Base-by-base conservation (phyloP, 2,888 invertebrate species). In the Osmoderma eremita region DNA sequence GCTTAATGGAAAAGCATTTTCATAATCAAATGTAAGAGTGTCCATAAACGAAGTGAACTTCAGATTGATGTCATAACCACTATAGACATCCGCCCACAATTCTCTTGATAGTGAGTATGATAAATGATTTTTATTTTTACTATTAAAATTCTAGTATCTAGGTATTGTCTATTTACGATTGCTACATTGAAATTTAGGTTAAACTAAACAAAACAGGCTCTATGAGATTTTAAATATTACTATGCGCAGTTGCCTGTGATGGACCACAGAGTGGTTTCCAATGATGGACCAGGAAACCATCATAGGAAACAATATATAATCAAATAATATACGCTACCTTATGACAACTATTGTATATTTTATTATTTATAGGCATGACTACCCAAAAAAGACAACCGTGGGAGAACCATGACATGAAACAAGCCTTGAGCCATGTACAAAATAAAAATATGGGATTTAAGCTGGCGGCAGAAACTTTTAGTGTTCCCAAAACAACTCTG, bases 311-410 rank as follows among this genome's bases (percentile, higher is more conserved):
- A 15, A 13, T 42, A n/a, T 4, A 42, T 42, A 42, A 42, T 15
- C 15, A 42, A 42, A 42, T 42, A 42, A 42, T 42, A 15, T 42
- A 42, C n/a, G 42, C 42, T 42, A 42, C 42, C 8, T 42, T 45
- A 45, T 45, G 13, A 45, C 45, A 45, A 45, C 15, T 45, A 45
- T 45, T 45, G 17, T 45, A 18, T 45, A 45, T 45, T 45, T 45
- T 15, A 45, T 45, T 45, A 45, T 45, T 45, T 45, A 45, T 15
- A 45, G 45, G 10, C 8, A 45, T 18, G 45, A 30, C 10, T 24
- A 24, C 24, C 24, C 3, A 24, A 5, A 24, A 24, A 24, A 24
- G 24, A 5, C 24, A 24, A 5, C 3, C 24, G 24, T 24, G 24
- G 24, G 5, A 5, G 3, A 5, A 24, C 3, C 3, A 24, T 3